Evolutionary conservation across 2,888 invertebrate species (phyloP).

Genomic region (Drosophila meridionalis): DNA sequence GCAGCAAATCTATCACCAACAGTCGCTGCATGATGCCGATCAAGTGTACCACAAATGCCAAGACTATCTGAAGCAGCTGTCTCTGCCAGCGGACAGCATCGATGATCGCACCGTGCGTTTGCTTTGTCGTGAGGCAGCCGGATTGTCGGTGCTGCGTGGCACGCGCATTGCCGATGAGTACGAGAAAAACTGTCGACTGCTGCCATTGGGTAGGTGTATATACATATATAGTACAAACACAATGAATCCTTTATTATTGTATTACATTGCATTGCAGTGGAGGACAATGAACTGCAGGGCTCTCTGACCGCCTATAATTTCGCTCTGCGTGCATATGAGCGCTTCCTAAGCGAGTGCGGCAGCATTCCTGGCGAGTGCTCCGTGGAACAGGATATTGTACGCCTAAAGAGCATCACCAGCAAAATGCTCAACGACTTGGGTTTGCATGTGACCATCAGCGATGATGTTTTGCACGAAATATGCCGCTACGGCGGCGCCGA

Average conservation of each 20-base stretch:
- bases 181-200: slow-evolving; percentile 87
- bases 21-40: slow-evolving; percentile 93
- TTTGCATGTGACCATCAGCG: slow-evolving; percentile 91
- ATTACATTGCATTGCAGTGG: slow-evolving; percentile 85
- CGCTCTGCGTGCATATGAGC: slow-evolving; percentile 94
- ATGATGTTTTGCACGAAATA: slow-evolving; percentile 97
- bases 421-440: slow-evolving; percentile 95
- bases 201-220: slow-evolving; percentile 86
- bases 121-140: slow-evolving; percentile 95
- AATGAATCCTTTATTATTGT: background rate
- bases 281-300: slow-evolving; percentile 92
- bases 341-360: slow-evolving; percentile 94
- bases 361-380: slow-evolving; percentile 95
- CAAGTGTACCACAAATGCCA: slow-evolving; percentile 92
- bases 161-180: slow-evolving; percentile 93
- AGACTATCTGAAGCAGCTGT: slow-evolving; percentile 91
- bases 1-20: slow-evolving; percentile 94
- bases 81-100: slow-evolving; percentile 90
- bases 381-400: slow-evolving; percentile 95
- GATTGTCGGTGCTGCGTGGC: slow-evolving; percentile 92
- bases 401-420: slow-evolving; percentile 90
- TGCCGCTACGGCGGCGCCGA: slow-evolving; percentile 98
- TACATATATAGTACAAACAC: background rate
- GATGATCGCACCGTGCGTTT: slow-evolving; percentile 92
- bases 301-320: slow-evolving; percentile 95